A percentile compares a stretch with the other conserved stretches of the same genome.
These are phyloP conservation scores for Chirona hameri DNA, from an alignment of 2,888 invertebrate genomes.

Conservation along the genomic window DNA sequence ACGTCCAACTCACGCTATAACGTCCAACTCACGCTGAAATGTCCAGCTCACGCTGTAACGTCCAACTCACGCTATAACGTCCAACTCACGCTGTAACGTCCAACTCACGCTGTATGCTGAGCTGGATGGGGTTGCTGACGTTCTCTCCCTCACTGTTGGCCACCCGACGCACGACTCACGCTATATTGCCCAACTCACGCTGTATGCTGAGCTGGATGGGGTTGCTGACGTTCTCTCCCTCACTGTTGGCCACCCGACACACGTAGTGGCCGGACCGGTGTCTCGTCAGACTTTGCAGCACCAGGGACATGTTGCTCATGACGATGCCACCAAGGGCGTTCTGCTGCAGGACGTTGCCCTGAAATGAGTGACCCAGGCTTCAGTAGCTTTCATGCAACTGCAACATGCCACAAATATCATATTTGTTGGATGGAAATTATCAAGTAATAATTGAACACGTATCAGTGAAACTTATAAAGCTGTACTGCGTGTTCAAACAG, in stretches of 20 bases:
- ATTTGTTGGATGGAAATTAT: too few relatives aligned
- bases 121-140: constrained; percentile 72
- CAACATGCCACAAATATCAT: too few relatives aligned
- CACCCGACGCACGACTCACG: constrained; percentile 66
- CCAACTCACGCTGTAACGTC: constrained; percentile 37
- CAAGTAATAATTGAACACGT: too few relatives aligned
- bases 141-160: constrained; percentile 87
- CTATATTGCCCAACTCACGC: constrained; percentile 49
- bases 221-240: constrained; percentile 81
- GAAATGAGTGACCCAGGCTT: constrained; percentile 40
- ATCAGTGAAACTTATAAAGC: too few relatives aligned
- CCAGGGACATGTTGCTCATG: constrained; percentile 83
- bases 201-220: constrained; percentile 78
- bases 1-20: constrained; percentile 37
- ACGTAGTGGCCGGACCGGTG: constrained; percentile 84
- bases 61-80: constrained; percentile 37
- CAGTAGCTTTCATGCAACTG: too few relatives aligned
- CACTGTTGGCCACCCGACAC: constrained; percentile 82
- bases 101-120: constrained; percentile 69
- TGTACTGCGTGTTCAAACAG: too few relatives aligned
- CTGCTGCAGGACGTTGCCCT: constrained; percentile 73
- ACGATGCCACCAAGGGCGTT: constrained; percentile 80
- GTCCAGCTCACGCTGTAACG: too few relatives aligned
- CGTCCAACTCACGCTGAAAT: too few relatives aligned
- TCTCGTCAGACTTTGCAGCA: constrained; percentile 81